phyloP scores from a whole-genome alignment of 2,888 invertebrate species.

The Plebejus melissa region DNA sequence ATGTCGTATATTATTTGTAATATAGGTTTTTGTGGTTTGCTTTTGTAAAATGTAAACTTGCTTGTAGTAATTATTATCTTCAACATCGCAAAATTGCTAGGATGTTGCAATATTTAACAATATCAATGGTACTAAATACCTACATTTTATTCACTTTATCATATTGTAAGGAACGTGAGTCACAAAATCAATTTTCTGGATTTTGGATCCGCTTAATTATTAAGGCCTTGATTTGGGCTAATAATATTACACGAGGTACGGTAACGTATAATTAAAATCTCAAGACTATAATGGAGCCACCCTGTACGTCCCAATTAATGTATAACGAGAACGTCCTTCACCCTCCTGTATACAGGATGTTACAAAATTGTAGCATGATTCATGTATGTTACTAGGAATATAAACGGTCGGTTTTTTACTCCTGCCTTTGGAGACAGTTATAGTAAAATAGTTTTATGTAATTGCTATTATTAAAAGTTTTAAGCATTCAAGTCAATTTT shows the following conservation, averaged over 20 bases:
- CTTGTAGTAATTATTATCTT: no score
- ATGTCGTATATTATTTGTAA: no score
- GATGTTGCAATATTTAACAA: no score
- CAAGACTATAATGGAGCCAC: conserved; percentile 1
- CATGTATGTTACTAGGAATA: background rate
- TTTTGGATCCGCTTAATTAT: background rate
- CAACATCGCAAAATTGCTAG: no score
- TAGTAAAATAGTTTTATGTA: no score
- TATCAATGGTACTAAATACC: no score
- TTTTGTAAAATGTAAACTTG: no score
- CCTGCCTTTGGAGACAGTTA: no score
- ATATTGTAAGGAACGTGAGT: background rate
- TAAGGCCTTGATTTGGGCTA: background rate
- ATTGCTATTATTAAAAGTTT: background rate
- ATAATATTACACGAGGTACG: conserved; percentile 14
- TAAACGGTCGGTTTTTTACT: background rate
- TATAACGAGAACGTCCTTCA: background rate
- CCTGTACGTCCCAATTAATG: conserved; percentile 2
- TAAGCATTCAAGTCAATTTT: background rate
- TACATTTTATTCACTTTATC: no score
- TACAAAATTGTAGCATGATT: background rate
- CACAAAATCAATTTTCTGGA: background rate
- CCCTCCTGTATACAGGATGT: background rate
- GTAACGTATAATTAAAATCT: conserved; percentile 17
- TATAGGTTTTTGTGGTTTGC: no score